A percentile compares a stretch with the other conserved stretches of the same genome.
Conservation (phyloP, 2,113 vertebrate species). For the Sinocyclocheilus maitianheensis region DNA sequence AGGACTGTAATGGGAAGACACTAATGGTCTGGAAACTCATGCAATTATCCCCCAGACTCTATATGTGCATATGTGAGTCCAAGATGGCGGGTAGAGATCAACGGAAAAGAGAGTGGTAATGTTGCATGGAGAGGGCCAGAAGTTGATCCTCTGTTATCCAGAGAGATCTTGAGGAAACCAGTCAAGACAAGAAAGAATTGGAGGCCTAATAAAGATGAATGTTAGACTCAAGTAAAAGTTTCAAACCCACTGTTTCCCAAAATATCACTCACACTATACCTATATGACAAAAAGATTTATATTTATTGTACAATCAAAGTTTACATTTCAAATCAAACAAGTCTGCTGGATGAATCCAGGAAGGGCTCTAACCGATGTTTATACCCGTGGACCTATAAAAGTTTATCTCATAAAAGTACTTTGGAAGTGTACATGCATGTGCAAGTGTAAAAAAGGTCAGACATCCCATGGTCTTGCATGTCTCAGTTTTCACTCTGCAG, state of each 20-base stretch:
- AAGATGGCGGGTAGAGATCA: slow-evolving; percentile 16
- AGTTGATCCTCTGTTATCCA: slow-evolving; percentile 5
- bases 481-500: slow-evolving; percentile 58
- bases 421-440: slow-evolving; percentile 14
- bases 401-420: not conserved
- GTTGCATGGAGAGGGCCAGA: slow-evolving; percentile 41
- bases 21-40: slow-evolving; percentile 52
- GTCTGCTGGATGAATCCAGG: not conserved
- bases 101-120: slow-evolving; percentile 38
- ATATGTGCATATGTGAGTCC: slow-evolving; percentile 48
- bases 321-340: not conserved
- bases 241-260: not conserved
- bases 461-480: slow-evolving; percentile 23
- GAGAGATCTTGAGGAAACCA: slow-evolving; percentile 31
- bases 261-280: not conserved
- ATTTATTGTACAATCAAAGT: not conserved
- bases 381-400: slow-evolving; percentile 16
- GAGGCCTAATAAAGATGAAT: not conserved
- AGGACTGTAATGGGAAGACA: slow-evolving; percentile 30
- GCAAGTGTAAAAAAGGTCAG: slow-evolving; percentile 45
- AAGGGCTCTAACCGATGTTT: not conserved
- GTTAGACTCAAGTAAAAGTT: not conserved
- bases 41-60: slow-evolving; percentile 49
- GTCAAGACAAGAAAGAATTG: not conserved
- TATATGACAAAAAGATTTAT: not conserved